Conservation (phyloP, 2,797 vertebrate species). For the Chelon labrosus region DNA sequence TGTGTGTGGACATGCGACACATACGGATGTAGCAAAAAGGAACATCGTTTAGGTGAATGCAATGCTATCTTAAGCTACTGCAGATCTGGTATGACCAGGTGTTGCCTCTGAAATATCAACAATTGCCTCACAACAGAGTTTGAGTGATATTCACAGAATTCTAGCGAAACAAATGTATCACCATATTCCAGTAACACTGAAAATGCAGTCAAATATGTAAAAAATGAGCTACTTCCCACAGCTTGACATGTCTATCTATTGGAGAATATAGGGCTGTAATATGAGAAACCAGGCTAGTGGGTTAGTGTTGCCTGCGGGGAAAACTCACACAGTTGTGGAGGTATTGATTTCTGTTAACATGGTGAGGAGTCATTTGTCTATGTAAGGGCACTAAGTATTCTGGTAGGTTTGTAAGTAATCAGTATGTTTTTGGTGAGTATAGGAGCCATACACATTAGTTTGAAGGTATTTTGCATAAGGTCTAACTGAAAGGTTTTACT, state of each 20-base stretch:
- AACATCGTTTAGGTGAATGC: not conserved
- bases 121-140: not conserved
- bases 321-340: conserved; percentile 18
- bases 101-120: not conserved
- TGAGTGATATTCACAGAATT: not conserved
- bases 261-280: conserved; percentile 8
- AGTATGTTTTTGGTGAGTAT: not conserved
- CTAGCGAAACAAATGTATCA: not conserved
- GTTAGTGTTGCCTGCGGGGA: conserved; percentile 61
- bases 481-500: too few relatives aligned
- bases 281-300: conserved; percentile 65
- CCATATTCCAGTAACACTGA: not conserved
- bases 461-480: too few relatives aligned
- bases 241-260: conserved; percentile 11
- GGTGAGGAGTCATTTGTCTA: conserved; percentile 17
- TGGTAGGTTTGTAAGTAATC: conserved; percentile 12
- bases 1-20: not conserved
- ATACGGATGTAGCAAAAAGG: not conserved
- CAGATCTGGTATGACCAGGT: not conserved
- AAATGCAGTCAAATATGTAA: conserved; percentile 1
- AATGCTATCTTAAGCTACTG: not conserved
- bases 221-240: conserved; percentile 10
- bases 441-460: too few relatives aligned
- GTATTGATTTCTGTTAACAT: conserved; percentile 60
- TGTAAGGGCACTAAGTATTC: conserved; percentile 11